Conservation (phyloP, 2,797 vertebrate genomes). For the Poecilia gillii region DNA sequence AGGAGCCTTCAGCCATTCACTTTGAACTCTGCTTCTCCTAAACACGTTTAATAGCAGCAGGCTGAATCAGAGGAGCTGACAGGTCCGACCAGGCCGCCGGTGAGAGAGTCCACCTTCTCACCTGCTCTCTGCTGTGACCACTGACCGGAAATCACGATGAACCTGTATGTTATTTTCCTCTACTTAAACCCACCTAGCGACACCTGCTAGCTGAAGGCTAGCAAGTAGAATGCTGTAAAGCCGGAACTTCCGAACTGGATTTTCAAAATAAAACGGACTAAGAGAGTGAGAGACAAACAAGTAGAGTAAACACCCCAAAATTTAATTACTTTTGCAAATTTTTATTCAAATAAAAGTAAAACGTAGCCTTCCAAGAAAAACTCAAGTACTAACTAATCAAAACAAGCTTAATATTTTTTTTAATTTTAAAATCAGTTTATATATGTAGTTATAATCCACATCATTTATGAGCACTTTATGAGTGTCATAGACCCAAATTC, state of each 20-base stretch:
- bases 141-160: neutral
- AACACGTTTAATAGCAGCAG: constrained; percentile 24
- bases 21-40: constrained; percentile 18
- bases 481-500: neutral
- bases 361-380: no score
- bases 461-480: neutral
- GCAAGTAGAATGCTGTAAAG: neutral
- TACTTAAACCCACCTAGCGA: neutral
- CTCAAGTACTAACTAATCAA: no score
- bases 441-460: neutral
- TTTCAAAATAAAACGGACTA: constrained; percentile 40
- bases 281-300: neutral
- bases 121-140: neutral
- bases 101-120: neutral
- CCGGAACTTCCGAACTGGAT: constrained; percentile 28
- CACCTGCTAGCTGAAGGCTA: constrained; percentile 47
- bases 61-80: constrained; percentile 29
- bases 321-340: no score
- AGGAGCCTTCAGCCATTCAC: constrained; percentile 80
- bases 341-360: no score
- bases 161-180: neutral
- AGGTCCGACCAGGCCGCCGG: neutral
- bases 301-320: no score
- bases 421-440: neutral
- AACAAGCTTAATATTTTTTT: neutral